Evolutionary conservation across 2,113 vertebrate species (phyloP), one percentile per base, ranked within the genome.

Genomic region (Odobenus rosmarus): DNA sequence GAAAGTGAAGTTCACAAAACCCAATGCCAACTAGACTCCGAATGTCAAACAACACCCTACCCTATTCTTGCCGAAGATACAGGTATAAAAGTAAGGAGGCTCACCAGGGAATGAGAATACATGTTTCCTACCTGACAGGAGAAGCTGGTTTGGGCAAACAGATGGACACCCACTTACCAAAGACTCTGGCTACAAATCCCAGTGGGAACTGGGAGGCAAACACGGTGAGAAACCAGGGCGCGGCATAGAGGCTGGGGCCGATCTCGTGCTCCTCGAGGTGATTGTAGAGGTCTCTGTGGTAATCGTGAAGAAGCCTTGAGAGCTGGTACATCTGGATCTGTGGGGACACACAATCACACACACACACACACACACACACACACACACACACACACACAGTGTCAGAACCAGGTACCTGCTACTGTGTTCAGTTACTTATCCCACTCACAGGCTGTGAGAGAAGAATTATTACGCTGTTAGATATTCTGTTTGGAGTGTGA

Each of bases 301-400:
- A 99, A 82, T 99, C 99, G 8, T 99, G 99, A 49, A 99, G 99
- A 9, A 99, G 99, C 81, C 99, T 98, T 0, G 99, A 99, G 51
- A 99, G 99, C 61, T 99, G 99, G 98, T 99, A 99, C 99, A 99
- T 99, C 97, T 99, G 99, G 97, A 99, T 99, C 99, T 99, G 97
- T 19, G 67, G 13, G 31, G 26, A 97, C 16, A 93, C 18, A 84
- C 0, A 39, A 39, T 39, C 39, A 97, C 16, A 93, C 18, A 84
- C 0, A 97, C 16, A 93, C 18, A 84, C 0, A 97, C 16, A 93
- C 18, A 84, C 0, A 97, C 16, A 93, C 18, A 84, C 0, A 97
- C 16, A 93, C 18, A 84, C 0, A 97, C 16, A 93, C 18, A 84
- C 0, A 74, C 0, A 15, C 12, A 16, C 51, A 9, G 62, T 0